Evolutionary conservation across 2,113 vertebrate genomes (phyloP), one percentile per base, ranked within the genome.

Genomic region (Uria aalge): DNA sequence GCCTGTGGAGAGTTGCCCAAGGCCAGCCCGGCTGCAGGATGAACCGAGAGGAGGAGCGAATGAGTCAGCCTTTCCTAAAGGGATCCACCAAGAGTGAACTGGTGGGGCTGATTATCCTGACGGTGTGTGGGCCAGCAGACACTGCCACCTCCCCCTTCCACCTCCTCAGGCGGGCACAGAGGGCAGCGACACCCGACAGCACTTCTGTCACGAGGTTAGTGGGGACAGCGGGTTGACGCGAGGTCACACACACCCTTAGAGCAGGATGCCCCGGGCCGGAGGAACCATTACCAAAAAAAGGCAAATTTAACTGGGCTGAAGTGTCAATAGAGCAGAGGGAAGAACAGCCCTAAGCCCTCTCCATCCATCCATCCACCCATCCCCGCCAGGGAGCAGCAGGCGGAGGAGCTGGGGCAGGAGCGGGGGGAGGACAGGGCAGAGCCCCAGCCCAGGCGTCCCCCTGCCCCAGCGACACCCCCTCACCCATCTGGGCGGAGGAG

Each of bases 171-270:
- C 41, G 23, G 79, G 59, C 6, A 11, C 34, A 8, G 71, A 72
- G 47, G 43, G 30, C 79, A 90, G 60, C 1, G 5, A 32, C 69
- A 56, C 9, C 32, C 71, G 20, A 3, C 41, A 79, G 72, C 50
- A 11, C 30, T 14, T 38, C 34, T 15, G 66, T 6, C 45, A 2
- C 1, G 3, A 13, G 30, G 23, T 38, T 11, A 1, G 3, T 0
- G 34, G 56, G 20, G 55, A 4, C 40, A 29, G 6, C 0, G 1
- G 30, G 32, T 4, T 12, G 67, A 18, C 1, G 0, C 2, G 1
- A 12, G 43, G 48, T 38, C 38, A n/a, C 10, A 3, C 0, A 0
- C 5, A 5, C 16, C 2, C 0, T 5, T 11, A 4, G 4, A 1
- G 9, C 0, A 0, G 64, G 23, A 8, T 0, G 22, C 43, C 38